These are phyloP conservation scores for Uropsilus gracilis DNA, from an alignment of 2,113 vertebrate species.

Conservation along the genomic window DNA sequence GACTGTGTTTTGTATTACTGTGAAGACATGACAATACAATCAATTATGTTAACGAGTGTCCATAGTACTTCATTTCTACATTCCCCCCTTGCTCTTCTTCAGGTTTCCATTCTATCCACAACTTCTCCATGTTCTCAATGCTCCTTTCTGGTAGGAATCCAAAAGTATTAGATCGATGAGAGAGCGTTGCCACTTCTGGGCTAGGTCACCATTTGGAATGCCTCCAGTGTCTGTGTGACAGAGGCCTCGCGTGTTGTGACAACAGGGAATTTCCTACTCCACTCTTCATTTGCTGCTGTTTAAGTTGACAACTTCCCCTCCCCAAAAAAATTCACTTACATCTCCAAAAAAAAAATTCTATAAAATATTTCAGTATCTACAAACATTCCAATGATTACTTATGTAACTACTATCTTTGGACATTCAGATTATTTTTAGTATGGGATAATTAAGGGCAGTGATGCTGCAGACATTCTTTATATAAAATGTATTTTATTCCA, in stretches of 20 bases:
- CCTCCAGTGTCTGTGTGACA: constrained; percentile 70
- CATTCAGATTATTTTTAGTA: background rate
- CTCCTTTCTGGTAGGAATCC: constrained; percentile 80
- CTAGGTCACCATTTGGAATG: constrained; percentile 76
- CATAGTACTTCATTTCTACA: constrained; percentile 82
- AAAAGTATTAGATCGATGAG: constrained; percentile 79
- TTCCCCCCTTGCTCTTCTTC: constrained; percentile 77
- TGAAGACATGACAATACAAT: constrained; percentile 85
- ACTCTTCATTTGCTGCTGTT: constrained; percentile 88
- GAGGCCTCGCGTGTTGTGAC: constrained; percentile 64
- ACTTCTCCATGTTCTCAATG: constrained; percentile 76
- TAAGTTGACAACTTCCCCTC: constrained; percentile 85
- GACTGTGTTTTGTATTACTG: constrained; percentile 88
- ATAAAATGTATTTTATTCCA: background rate
- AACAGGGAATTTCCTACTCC: constrained; percentile 82
- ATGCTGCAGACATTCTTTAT: constrained; percentile 6
- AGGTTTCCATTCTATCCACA: constrained; percentile 80
- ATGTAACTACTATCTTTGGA: background rate
- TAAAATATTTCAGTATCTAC: constrained; percentile 22
- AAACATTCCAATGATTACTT: background rate
- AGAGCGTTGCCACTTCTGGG: constrained; percentile 76
- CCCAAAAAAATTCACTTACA: constrained; percentile 86
- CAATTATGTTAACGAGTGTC: constrained; percentile 84
- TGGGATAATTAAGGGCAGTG: background rate
- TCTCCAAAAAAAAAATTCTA: no score